Evolutionary conservation across 2,888 invertebrate genomes (phyloP), one percentile per base, ranked within the genome.

Genomic region (Timema cristinae): DNA sequence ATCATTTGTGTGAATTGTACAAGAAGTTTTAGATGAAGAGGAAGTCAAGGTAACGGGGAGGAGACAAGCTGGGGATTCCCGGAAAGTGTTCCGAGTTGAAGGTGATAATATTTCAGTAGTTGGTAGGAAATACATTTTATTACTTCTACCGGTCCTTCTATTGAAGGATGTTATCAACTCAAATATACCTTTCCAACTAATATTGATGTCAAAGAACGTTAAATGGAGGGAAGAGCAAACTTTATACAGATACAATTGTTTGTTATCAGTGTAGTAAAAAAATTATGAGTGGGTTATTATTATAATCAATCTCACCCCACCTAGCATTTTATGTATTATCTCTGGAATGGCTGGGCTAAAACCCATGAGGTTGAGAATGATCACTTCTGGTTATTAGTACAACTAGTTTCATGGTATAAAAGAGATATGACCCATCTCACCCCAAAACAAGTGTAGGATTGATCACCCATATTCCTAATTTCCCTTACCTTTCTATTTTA

Each of bases 221-320:
- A 11, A 56, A 56, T 15, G 16, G 56, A 7, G 56, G 56, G 56
- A 56, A 56, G n/a, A 16, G 7, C n/a, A 16, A 11, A 56, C 8
- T 11, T 56, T 11, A 56, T 7, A 56, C 56, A 56, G 56, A 1
- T 56, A 11, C 56, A 1, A 13, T 16, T 56, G 5, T 6, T 56
- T 56, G n/a, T 15, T 6, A 7, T 13, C n/a, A 56, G 16, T 56
- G 5, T 11, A 13, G 16, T 15, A 7, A 11, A 56, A 56, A 13
- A 56, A 56, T 6, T 56, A 10, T 56, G 13, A 13, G 56, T 13
- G 16, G 16, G 4, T 11, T 10, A 10, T 56, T 56, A n/a, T 13
- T 56, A 5, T 56, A 7, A 56, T 56, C 56, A 56, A 56, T 56
- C 56, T 56, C 56, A 56, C 56, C 56, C 56, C 56, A 56, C 16